Percentiles rank a stretch among this genome's conserved stretches.
Conservation (phyloP, 2,888 invertebrate species). For the Cosmia trapezina region DNA sequence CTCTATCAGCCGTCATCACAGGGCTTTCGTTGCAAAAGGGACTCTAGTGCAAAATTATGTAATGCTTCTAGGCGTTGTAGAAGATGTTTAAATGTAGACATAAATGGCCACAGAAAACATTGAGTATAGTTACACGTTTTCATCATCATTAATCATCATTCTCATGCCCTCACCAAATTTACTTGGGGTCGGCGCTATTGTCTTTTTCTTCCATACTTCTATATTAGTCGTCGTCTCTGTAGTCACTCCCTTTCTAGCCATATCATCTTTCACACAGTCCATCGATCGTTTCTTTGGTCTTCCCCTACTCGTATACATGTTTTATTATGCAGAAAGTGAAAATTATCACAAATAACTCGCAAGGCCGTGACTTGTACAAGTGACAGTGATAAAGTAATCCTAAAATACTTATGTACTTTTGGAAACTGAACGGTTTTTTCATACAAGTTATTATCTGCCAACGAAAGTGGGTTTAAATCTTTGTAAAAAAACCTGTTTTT, state of each 20-base stretch:
- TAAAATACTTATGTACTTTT: conserved; percentile 14
- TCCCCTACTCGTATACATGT: not conserved
- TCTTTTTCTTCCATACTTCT: not conserved
- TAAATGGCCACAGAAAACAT: too few relatives aligned
- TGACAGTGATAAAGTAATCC: conserved; percentile 31
- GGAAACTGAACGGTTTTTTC: not conserved
- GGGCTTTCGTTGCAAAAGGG: too few relatives aligned
- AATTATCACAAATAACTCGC: conserved; percentile 25
- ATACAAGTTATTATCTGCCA: conserved; percentile 17
- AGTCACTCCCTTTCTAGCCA: not conserved
- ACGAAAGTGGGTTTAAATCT: conserved; percentile 23
- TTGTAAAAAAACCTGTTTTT: conserved; percentile 7
- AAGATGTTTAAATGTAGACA: too few relatives aligned
- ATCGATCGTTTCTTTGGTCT: too few relatives aligned
- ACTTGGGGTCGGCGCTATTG: too few relatives aligned
- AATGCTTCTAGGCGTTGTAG: too few relatives aligned
- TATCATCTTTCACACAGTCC: not conserved
- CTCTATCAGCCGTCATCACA: too few relatives aligned
- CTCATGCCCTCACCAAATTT: not conserved
- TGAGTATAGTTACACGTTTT: too few relatives aligned
- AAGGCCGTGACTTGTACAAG: conserved; percentile 28
- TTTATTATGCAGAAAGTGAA: conserved; percentile 31
- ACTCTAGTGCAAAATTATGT: too few relatives aligned
- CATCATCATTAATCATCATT: too few relatives aligned
- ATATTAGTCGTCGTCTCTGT: not conserved